phyloP scores from a whole-genome alignment of 2,797 vertebrate species.

The Coracias cyanogaster region DNA sequence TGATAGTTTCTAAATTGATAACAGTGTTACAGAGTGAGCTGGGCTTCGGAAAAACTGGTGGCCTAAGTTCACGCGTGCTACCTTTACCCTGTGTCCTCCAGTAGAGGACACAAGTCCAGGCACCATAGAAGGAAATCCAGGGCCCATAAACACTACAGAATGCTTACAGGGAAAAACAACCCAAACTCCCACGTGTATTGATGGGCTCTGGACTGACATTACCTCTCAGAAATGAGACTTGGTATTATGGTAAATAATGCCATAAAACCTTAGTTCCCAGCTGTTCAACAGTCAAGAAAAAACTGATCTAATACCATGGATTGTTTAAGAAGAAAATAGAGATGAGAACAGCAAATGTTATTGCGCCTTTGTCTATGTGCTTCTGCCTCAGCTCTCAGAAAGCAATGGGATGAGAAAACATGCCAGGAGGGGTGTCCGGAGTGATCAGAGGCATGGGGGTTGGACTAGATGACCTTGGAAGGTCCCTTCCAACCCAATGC shows the following conservation, averaged over 20 bases:
- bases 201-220: neutral
- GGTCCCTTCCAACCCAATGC: no score
- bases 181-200: neutral
- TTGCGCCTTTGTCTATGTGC: neutral
- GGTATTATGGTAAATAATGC: neutral
- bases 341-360: neutral
- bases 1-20: neutral
- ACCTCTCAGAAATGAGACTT: neutral
- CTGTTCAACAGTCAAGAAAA: neutral
- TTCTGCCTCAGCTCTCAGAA: neutral
- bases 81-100: neutral
- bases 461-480: no score
- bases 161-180: neutral
- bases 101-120: neutral
- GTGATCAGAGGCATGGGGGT: neutral
- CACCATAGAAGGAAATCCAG: neutral
- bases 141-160: neutral
- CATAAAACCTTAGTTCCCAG: neutral
- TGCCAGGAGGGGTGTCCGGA: accelerated
- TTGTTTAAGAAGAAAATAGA: neutral
- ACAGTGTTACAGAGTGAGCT: neutral
- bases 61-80: neutral
- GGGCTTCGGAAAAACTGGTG: neutral
- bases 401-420: neutral
- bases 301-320: neutral